A percentile compares a stretch with the other conserved stretches of the same genome.
Conservation (phyloP, 64 coral and sea anemone genomes). For the Orbicella faveolata region DNA sequence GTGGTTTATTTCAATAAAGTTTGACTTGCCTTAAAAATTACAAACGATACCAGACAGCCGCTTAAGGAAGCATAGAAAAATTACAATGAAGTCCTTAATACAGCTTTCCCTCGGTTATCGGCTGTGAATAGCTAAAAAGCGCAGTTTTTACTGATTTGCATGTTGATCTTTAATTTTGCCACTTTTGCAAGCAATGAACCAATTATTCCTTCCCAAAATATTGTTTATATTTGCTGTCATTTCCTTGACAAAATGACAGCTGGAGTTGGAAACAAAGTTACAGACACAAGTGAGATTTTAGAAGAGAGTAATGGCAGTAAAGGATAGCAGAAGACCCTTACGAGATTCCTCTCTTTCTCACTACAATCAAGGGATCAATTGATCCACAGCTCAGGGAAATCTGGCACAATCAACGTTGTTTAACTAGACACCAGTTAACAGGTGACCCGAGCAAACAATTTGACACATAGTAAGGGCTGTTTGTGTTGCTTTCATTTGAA, state of each 20-base stretch:
- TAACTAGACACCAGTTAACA: constrained; percentile 2
- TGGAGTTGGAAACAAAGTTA: not conserved
- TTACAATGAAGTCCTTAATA: not conserved
- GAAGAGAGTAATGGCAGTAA: not conserved
- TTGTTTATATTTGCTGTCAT: not conserved
- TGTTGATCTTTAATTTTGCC: not conserved
- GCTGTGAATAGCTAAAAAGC: not conserved
- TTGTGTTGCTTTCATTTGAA: not conserved
- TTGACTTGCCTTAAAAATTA: not conserved
- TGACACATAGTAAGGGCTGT: not conserved
- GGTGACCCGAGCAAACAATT: constrained; percentile 13
- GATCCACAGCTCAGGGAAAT: no score
- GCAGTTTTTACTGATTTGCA: not conserved
- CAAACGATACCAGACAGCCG: not conserved
- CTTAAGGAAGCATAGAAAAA: not conserved
- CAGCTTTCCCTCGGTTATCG: not conserved
- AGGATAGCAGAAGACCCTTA: not conserved
- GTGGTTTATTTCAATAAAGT: constrained; percentile 4
- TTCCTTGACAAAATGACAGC: not conserved
- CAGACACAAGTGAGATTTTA: not conserved
- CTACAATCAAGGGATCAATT: not conserved
- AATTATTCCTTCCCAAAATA: not conserved
- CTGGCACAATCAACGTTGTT: not conserved
- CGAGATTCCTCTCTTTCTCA: not conserved
- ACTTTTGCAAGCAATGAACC: not conserved